These are phyloP conservation scores for Metacarcinus magister DNA, from an alignment of 2,888 invertebrate genomes.

Conservation along the genomic window DNA sequence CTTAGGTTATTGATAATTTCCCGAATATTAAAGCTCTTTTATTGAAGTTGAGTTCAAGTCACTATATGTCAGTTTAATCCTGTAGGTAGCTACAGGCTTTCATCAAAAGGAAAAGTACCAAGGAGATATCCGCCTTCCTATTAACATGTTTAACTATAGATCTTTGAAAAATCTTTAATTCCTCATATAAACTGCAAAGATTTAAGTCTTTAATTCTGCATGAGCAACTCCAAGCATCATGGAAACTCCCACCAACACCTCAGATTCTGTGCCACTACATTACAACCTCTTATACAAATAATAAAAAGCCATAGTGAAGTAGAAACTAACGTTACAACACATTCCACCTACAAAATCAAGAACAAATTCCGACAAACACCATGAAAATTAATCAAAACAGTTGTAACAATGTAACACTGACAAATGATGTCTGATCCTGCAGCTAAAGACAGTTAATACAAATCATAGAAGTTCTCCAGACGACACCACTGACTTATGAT, in stretches of 20 bases:
- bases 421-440: background rate
- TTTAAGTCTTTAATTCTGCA: background rate
- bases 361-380: background rate
- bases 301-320: background rate
- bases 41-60: background rate
- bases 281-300: background rate
- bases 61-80: background rate
- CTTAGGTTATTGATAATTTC: slow-evolving; percentile 60
- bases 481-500: background rate
- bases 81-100: background rate
- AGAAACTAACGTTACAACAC: background rate
- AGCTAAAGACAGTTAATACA: background rate
- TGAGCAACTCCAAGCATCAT: background rate
- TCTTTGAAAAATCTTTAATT: background rate
- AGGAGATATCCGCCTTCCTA: background rate
- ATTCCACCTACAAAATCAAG: background rate
- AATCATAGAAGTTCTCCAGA: background rate
- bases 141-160: background rate
- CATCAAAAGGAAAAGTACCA: background rate
- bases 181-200: background rate
- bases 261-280: background rate
- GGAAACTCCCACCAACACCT: background rate
- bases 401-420: background rate
- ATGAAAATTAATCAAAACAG: background rate
- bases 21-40: slow-evolving; percentile 18